phyloP scores from a whole-genome alignment of 2,888 invertebrate genomes.

The Glaucopsyche alexis region DNA sequence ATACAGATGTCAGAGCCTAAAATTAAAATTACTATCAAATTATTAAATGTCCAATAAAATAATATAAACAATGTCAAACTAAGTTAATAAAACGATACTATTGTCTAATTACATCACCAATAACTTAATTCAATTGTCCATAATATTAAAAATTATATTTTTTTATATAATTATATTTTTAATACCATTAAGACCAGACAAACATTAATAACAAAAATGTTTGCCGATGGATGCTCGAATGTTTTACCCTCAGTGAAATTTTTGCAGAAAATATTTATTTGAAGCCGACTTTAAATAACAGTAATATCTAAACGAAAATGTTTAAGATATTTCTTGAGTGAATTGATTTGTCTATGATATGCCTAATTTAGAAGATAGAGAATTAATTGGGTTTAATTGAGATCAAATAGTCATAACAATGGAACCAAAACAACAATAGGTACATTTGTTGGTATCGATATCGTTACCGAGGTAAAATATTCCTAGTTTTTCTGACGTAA shows the following conservation, averaged over 20 bases:
- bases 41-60: too few species aligned
- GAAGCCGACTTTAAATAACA: neutral
- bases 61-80: too few species aligned
- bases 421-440: neutral
- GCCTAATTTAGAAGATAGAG: conserved; percentile 6
- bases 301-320: neutral
- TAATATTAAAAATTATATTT: too few species aligned
- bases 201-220: conserved; percentile 11
- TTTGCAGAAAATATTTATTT: conserved; percentile 6
- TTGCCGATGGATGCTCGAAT: neutral
- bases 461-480: neutral
- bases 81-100: too few species aligned
- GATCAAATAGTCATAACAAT: conserved; percentile 18
- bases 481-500: neutral
- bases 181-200: conserved; percentile 6
- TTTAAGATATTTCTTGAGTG: neutral
- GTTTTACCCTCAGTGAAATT: conserved; percentile 5
- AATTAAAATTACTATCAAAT: too few species aligned
- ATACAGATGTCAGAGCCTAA: too few species aligned
- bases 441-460: neutral
- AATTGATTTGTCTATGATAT: neutral
- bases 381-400: conserved; percentile 22
- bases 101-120: too few species aligned
- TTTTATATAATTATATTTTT: too few species aligned
- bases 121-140: too few species aligned